Base-by-base conservation (phyloP, 1,140 invertebrate species). In the Rhagoletis pomonella region DNA sequence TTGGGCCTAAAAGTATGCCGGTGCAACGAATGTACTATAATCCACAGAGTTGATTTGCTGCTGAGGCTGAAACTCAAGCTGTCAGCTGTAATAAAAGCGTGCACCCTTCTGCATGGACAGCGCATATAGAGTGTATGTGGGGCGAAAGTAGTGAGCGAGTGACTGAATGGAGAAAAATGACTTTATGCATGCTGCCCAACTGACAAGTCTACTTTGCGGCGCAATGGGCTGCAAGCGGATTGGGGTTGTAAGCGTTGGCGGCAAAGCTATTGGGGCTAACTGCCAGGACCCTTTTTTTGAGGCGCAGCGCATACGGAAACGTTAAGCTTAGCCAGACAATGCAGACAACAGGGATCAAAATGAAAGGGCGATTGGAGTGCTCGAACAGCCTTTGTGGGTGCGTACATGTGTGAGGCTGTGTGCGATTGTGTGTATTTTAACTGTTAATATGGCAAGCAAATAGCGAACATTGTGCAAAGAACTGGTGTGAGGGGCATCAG, bases 261-360 rank as follows among this genome's bases (percentile, higher is more conserved):
- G 17, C 47, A 17, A 81, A 44, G 42, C 73, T 81, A 55, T 55
- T 81, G 47, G 47, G 73, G 44, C 50, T 55, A 81, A 29, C 29
- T 29, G 14, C 6, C 14, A 14, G 73, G 29, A 81, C 73, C 73
- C 73, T 81, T 81, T 81, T 81, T 81, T 81, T 81, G 47, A 58
- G 19, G 4, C 73, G 55, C 50, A 81, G 50, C 73, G 64, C 64
- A 29, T 67, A 14, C n/a, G 64, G 7, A 55, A 55, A 55, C 2
- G 50, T 10, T 6, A 10, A 29, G 64, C 64, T 29, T 29, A 29
- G 29, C 29, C 73, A 55, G 73, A 81, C 73, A 81, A 29, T 29
- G 2, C 50, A 55, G 50, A 19, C 10, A 81, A 47, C 14, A 5
- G 42, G 47, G 12, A 29, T 29, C 29, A 29, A 29, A 29, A 29